A percentile compares a stretch with the other conserved stretches of the same genome.
Conservation (phyloP, 2,113 vertebrate species). For the Macquaria ambigua region DNA sequence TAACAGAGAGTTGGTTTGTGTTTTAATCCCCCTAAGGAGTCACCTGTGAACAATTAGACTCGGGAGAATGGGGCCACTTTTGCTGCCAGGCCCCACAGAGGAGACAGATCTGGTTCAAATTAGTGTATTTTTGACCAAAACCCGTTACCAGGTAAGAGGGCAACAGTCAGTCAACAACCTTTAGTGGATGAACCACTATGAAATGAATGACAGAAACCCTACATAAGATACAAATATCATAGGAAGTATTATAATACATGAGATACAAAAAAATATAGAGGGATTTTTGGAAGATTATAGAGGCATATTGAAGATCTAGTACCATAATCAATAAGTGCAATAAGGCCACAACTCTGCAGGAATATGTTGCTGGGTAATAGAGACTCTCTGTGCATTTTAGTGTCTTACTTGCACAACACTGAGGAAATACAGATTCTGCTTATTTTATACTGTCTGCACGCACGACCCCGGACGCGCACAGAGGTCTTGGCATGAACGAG, state of each 20-base stretch:
- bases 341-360: not conserved
- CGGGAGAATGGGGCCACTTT: constrained; percentile 27
- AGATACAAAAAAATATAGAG: not conserved
- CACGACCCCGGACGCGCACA: constrained; percentile 17
- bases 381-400: not conserved
- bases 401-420: constrained; percentile 14
- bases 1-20: constrained; percentile 65
- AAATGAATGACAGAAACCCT: not conserved
- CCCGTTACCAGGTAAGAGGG: constrained; percentile 10
- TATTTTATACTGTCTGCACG: not conserved
- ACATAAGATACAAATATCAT: not conserved
- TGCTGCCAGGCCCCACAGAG: constrained; percentile 15
- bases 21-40: constrained; percentile 51
- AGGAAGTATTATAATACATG: not conserved
- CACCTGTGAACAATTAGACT: constrained; percentile 67
- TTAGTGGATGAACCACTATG: not conserved
- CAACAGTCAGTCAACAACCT: not conserved
- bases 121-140: constrained; percentile 38
- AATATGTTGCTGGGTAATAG: not conserved
- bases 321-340: not conserved
- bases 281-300: too few relatives aligned
- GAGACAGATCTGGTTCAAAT: constrained; percentile 49
- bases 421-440: not conserved
- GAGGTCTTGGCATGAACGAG: constrained; percentile 25
- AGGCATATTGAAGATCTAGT: not conserved